phyloP scores from a whole-genome alignment of 2,888 invertebrate genomes.

The Leucophenga montana region DNA sequence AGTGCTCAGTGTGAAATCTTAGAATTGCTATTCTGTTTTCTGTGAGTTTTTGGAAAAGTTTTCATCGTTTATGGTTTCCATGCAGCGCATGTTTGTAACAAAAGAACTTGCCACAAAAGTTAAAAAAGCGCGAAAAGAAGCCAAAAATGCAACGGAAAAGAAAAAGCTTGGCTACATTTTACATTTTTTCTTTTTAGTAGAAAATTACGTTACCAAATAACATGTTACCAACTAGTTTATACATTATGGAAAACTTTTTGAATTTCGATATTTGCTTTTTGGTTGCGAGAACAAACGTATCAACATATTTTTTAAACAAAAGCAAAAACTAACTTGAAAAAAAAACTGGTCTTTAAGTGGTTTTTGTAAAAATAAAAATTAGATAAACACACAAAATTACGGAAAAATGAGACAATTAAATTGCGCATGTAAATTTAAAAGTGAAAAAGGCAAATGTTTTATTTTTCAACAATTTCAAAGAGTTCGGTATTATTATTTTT shows the following conservation, averaged over 20 bases:
- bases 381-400: background rate
- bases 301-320: background rate
- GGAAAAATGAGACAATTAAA: background rate
- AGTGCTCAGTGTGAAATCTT: slow-evolving; percentile 49
- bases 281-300: slow-evolving; percentile 14
- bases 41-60: too few species aligned
- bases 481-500: too few species aligned
- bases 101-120: slow-evolving; percentile 10
- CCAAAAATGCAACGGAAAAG: background rate
- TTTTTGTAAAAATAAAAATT: background rate
- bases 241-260: background rate
- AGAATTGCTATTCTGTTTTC: slow-evolving; percentile 24
- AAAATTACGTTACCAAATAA: background rate
- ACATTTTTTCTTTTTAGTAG: too few species aligned
- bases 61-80: too few species aligned
- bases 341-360: slow-evolving; percentile 18
- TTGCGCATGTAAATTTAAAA: background rate
- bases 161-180: background rate
- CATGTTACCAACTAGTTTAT: background rate
- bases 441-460: background rate
- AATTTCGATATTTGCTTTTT: slow-evolving; percentile 12
- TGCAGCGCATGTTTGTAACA: background rate
- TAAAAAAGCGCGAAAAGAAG: background rate
- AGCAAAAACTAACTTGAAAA: slow-evolving; percentile 17
- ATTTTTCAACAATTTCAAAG: too few species aligned